These are phyloP conservation scores for Bradypodion pumilum DNA, from an alignment of 2,797 vertebrate species.

Conservation along the genomic window DNA sequence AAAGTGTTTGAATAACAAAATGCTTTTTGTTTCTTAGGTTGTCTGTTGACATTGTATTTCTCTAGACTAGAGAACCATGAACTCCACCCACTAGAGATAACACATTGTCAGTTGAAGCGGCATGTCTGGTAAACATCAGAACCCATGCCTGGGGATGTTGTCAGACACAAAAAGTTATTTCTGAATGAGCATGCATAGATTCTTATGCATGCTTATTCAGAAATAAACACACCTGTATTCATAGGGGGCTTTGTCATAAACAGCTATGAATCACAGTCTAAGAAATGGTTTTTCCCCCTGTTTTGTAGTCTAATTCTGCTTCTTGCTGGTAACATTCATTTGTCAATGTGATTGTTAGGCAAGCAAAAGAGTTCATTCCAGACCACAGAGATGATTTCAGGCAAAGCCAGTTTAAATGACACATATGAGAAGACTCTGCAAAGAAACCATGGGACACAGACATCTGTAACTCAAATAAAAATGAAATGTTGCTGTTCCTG, in stretches of 20 bases:
- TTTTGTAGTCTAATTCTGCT: no score
- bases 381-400: not conserved
- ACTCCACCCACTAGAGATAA: not conserved
- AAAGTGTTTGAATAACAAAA: not conserved
- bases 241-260: not conserved
- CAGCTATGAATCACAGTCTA: not conserved
- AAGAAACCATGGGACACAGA: no score
- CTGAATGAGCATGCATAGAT: not conserved
- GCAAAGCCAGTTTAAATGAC: not conserved
- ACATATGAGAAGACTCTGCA: no score
- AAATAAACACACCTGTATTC: not conserved
- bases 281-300: no score
- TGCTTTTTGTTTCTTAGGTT: not conserved
- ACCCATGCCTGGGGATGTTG: not conserved
- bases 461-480: no score
- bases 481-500: no score
- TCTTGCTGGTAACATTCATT: not conserved
- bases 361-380: not conserved
- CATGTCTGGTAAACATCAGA: not conserved
- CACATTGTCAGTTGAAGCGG: not conserved
- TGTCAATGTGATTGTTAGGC: not conserved
- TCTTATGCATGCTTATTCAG: not conserved
- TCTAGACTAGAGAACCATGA: not conserved
- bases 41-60: not conserved
- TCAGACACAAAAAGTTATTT: no score